Conservation (phyloP, 2,797 vertebrate species). For the Ispidina lecontei region DNA sequence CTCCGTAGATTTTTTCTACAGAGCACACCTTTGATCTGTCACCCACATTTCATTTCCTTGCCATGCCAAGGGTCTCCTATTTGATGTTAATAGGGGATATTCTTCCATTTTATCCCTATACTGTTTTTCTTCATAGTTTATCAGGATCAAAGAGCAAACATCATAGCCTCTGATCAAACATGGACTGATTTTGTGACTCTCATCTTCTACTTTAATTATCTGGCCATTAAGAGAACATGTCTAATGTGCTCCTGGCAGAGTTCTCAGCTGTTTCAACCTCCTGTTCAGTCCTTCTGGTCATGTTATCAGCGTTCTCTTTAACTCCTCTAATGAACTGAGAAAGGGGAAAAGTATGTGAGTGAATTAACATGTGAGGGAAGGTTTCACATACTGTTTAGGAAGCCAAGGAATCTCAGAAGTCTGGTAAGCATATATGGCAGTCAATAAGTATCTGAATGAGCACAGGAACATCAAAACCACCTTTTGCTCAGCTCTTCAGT, state of each 20-base stretch:
- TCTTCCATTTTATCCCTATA: constrained; percentile 5
- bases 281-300: not conserved
- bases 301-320: not conserved
- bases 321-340: constrained; percentile 15
- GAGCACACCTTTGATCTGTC: not conserved
- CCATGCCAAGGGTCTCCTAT: not conserved
- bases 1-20: not conserved
- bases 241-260: not conserved
- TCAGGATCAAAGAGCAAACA: constrained; percentile 46
- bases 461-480: not conserved
- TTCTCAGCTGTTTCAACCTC: constrained; percentile 1
- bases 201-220: constrained; percentile 47
- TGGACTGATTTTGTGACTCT: not conserved
- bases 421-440: not conserved
- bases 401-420: not conserved
- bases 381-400: not conserved
- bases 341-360: not conserved
- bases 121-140: constrained; percentile 40
- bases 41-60: not conserved
- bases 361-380: not conserved
- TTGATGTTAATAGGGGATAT: not conserved
- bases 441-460: not conserved
- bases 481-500: not conserved
- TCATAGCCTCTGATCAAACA: constrained; percentile 33
- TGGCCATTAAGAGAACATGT: not conserved